A percentile compares a stretch with the other conserved stretches of the same genome.
Conservation (phyloP, 2,113 vertebrate genomes). For the Coturnix japonica region DNA sequence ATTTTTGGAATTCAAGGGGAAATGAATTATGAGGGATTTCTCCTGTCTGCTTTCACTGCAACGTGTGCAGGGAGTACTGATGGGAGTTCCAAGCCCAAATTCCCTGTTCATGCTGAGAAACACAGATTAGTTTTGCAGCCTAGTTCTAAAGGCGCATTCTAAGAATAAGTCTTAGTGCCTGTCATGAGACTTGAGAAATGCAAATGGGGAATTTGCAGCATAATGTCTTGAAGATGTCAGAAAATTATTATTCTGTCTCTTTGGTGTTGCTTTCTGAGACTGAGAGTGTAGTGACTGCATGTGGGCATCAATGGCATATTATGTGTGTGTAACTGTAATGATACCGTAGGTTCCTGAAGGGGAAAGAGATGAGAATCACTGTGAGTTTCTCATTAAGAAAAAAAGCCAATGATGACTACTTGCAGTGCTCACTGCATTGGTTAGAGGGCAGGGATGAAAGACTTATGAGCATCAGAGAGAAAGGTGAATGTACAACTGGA, state of each 20-base stretch:
- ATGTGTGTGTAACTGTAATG: neutral
- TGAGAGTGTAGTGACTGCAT: neutral
- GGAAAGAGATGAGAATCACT: neutral
- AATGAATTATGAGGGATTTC: neutral
- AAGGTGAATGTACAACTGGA: neutral
- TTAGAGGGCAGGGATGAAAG: neutral
- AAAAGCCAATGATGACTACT: neutral
- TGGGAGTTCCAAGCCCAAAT: neutral
- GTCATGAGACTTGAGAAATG: conserved; percentile 8
- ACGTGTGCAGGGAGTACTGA: neutral
- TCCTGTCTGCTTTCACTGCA: neutral
- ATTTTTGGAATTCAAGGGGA: neutral
- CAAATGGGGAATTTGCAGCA: neutral
- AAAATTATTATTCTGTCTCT: neutral
- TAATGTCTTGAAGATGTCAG: neutral
- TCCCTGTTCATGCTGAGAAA: neutral
- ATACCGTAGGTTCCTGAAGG: neutral
- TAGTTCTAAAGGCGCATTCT: neutral
- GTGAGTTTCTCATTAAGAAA: neutral
- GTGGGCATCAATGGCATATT: neutral
- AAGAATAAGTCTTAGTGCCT: conserved; percentile 5
- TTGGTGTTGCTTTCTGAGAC: neutral
- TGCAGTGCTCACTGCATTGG: neutral
- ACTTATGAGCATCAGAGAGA: neutral
- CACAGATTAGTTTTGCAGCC: neutral